Percentiles rank a stretch among this genome's conserved stretches.
Conservation (phyloP, 1,140 invertebrate genomes). For the Leptinotarsa undecemlineata region DNA sequence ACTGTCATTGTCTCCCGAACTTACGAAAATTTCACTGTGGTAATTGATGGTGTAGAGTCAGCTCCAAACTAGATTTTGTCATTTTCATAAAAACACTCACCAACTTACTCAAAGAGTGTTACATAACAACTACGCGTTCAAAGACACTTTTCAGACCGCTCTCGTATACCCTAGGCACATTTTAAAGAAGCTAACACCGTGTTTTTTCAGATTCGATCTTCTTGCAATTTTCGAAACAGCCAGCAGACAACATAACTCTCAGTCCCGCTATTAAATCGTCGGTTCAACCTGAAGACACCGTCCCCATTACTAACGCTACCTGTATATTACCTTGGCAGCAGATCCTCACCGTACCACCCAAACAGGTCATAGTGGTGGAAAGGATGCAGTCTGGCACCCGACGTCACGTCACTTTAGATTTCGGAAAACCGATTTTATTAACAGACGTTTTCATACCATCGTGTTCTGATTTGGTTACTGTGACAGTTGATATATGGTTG, state of each 20-base stretch:
- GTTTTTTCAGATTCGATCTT: slow-evolving; percentile 11
- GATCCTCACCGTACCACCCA: slow-evolving; percentile 47
- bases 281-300: slow-evolving; percentile 19
- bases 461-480: slow-evolving; percentile 81
- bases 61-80: too few relatives aligned
- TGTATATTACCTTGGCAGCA: slow-evolving; percentile 49
- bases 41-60: too few relatives aligned
- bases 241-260: not conserved
- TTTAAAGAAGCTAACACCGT: not conserved
- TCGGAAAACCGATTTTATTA: slow-evolving; percentile 80
- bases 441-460: slow-evolving; percentile 88
- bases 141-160: too few relatives aligned
- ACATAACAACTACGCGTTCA: too few relatives aligned
- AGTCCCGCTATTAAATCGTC: slow-evolving; percentile 49
- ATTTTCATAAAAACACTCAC: too few relatives aligned
- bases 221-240: not conserved
- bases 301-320: not conserved
- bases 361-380: slow-evolving; percentile 79
- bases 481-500: slow-evolving; percentile 89
- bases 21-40: too few relatives aligned
- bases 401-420: slow-evolving; percentile 88
- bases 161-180: too few relatives aligned
- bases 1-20: too few relatives aligned
- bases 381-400: slow-evolving; percentile 88
- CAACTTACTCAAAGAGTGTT: too few relatives aligned